Conservation (phyloP, 2,113 vertebrate genomes). For the Collichthys lucidus region DNA sequence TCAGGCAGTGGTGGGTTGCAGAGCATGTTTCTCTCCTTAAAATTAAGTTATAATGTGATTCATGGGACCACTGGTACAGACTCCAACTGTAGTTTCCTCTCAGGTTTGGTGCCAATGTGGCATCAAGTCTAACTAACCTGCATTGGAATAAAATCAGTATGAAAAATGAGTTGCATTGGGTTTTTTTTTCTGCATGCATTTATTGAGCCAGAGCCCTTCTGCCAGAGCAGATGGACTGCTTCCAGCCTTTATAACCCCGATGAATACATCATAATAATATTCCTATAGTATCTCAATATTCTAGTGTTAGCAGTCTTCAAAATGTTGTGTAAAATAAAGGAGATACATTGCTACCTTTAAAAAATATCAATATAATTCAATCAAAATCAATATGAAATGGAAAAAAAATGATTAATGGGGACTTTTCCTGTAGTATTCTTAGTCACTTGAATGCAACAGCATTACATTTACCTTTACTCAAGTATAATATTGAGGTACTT, state of each 20-base stretch:
- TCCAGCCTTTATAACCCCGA: slow-evolving; percentile 21
- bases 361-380: too few relatives aligned
- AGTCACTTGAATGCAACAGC: background rate
- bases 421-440: background rate
- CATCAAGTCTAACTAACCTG: slow-evolving; percentile 13
- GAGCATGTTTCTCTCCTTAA: too few relatives aligned
- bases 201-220: slow-evolving; percentile 28
- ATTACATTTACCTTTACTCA: background rate
- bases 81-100: slow-evolving; percentile 20
- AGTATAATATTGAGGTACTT: background rate
- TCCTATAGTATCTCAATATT: background rate
- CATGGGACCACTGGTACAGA: background rate
- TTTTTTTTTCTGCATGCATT: slow-evolving; percentile 19
- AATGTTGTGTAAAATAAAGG: background rate
- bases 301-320: background rate
- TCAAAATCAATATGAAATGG: too few relatives aligned
- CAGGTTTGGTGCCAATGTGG: slow-evolving; percentile 36
- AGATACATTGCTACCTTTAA: background rate
- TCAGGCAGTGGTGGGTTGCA: background rate
- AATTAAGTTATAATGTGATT: slow-evolving; percentile 32
- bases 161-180: background rate
- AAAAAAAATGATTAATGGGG: background rate
- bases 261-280: slow-evolving; percentile 31
- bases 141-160: background rate
- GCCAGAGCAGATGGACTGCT: slow-evolving; percentile 37